A percentile compares a stretch with the other conserved stretches of the same genome.
Conservation (phyloP, 2,888 invertebrate species). For the Hyposoter didymator region DNA sequence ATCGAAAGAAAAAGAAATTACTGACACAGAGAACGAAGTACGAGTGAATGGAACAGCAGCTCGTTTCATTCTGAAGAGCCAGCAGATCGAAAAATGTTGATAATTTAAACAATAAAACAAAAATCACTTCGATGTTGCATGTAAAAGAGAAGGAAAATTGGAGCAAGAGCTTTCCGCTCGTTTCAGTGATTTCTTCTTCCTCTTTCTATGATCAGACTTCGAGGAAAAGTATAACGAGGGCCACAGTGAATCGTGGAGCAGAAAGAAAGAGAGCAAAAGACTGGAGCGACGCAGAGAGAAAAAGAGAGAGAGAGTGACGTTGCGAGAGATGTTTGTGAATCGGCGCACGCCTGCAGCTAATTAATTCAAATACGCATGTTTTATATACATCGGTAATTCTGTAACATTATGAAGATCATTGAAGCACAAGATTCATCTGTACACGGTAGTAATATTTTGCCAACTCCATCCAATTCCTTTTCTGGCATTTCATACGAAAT, state of each 20-base stretch:
- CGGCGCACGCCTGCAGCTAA: constrained; percentile 57
- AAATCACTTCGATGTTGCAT: neutral
- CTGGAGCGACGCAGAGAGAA: no score
- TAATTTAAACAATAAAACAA: neutral
- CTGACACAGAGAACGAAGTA: neutral
- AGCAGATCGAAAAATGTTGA: neutral
- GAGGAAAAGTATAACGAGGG: constrained; percentile 26
- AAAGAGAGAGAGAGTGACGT: neutral
- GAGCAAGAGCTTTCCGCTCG: neutral
- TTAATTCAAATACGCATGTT: constrained; percentile 46
- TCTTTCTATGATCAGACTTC: constrained; percentile 22
- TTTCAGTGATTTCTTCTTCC: constrained; percentile 6
- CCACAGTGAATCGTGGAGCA: constrained; percentile 5
- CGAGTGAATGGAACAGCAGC: neutral
- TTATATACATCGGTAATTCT: constrained; percentile 11
- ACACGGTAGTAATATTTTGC: neutral
- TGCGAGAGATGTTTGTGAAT: constrained; percentile 38
- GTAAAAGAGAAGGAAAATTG: neutral
- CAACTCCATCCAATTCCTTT: neutral
- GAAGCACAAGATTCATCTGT: constrained; percentile 1
- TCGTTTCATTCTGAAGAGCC: neutral
- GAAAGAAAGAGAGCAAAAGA: neutral
- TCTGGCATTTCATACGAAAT: neutral
- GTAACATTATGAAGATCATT: constrained; percentile 48
- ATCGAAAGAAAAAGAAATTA: neutral